Evolutionary conservation across 2,797 vertebrate genomes (phyloP), one percentile per base, ranked within the genome.

Genomic region (Coranthus polyacanthus): DNA sequence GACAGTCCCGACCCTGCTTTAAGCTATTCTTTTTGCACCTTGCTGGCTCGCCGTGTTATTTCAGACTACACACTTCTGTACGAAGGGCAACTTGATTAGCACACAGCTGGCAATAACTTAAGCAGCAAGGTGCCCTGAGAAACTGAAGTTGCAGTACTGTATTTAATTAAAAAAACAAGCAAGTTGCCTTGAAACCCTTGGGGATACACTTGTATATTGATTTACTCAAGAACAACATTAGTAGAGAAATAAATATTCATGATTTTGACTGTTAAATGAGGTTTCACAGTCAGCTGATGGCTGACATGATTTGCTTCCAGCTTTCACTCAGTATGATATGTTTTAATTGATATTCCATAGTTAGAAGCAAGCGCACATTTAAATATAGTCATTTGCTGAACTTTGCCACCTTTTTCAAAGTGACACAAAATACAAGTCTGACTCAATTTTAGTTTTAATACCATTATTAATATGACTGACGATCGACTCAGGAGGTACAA

Each of bases 21-120:
- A 11, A 79, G 55, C 56, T 45, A 46, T 68, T 68, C 36, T 64
- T 47, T n/a, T 26, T 49, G 70, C 66, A 63, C 75, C 65, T 75
- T 16, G 51, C 59, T 46, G 57, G 29, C 53, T 72, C 21, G 45
- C 34, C n/a, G 29, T 44, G 29, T 65, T 70, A 61, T 73, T 67
- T 81, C 41, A 4, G 24, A 32, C 66, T 62, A 34, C 68, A 54
- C 44, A 60, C 41, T 45, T 68, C 52, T 55, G 43, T 8, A 41
- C 57, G 57, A 15, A 79, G 71, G 70, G 66, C 51, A 52, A 78
- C 73, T 84, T 70, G 68, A 75, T 86, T 81, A 82, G 55, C 72
- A 26, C 77, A 15, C 73, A 71, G 79, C 68, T 56, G 72, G 73
- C 26, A 63, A 79, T 79, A 72, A 76, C 55, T 67, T 72, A 64